Percentiles rank a stretch among this genome's conserved stretches.
Conservation (phyloP, 2,888 invertebrate genomes). For the Pherbina coryleti region DNA sequence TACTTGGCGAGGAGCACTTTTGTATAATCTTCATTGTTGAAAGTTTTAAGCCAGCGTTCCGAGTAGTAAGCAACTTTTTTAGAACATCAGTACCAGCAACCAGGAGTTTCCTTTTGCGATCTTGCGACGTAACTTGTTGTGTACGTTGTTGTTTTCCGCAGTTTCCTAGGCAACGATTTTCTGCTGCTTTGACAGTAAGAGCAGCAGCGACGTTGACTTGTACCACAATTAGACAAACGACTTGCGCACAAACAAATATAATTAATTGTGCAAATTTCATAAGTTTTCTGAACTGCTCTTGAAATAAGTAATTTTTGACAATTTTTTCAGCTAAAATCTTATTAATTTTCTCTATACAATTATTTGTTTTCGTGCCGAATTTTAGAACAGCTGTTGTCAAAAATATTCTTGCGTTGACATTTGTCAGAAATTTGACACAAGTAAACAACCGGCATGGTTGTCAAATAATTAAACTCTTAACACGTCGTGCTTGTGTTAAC, state of each 20-base stretch:
- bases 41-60: background rate
- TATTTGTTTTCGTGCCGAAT: background rate
- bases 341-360: background rate
- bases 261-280: background rate
- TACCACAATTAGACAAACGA: background rate
- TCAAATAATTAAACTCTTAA: no score
- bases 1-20: background rate
- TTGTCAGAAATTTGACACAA: background rate
- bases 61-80: background rate
- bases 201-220: slow-evolving; percentile 30
- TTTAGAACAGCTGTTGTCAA: background rate
- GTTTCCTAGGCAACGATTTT: slow-evolving; percentile 60
- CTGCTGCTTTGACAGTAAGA: slow-evolving; percentile 23
- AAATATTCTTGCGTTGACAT: background rate
- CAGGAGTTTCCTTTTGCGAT: background rate
- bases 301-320: background rate
- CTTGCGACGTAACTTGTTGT: slow-evolving; percentile 57
- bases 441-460: no score
- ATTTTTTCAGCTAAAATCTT: no score
- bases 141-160: slow-evolving; percentile 55
- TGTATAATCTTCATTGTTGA: background rate
- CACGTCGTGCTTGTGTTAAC: no score
- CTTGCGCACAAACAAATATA: slow-evolving; percentile 4
- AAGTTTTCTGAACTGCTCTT: background rate
- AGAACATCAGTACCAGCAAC: background rate